These are phyloP conservation scores for Frankliniella fusca DNA, from an alignment of 2,888 invertebrate species.

Conservation along the genomic window DNA sequence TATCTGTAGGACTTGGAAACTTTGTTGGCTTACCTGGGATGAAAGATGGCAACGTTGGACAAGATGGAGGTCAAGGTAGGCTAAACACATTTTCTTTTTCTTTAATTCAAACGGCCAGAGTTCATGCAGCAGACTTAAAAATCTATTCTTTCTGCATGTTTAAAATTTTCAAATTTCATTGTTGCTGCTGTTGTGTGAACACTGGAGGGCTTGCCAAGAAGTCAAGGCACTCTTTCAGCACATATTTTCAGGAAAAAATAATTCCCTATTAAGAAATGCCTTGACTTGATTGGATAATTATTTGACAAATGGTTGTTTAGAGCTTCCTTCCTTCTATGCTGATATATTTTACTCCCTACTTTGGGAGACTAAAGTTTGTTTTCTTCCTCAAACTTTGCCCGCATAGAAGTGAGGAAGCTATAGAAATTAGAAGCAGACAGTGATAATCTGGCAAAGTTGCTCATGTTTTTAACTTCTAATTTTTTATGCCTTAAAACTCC, in stretches of 20 bases:
- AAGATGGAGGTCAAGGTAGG: slow-evolving; percentile 24
- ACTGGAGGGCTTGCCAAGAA: neutral
- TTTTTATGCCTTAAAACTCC: neutral
- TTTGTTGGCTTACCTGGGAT: slow-evolving; percentile 1
- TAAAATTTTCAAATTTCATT: neutral
- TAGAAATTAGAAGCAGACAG: neutral
- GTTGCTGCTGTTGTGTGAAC: neutral
- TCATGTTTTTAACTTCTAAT: neutral
- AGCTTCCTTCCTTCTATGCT: neutral
- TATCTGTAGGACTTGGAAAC: neutral
- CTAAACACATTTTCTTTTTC: neutral
- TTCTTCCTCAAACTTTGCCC: neutral
- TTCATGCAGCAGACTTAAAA: neutral
- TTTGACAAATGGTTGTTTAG: neutral
- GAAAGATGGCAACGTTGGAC: slow-evolving; percentile 18
- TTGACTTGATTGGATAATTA: neutral
- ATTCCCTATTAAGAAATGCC: neutral
- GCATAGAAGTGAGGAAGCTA: neutral
- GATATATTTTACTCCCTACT: neutral
- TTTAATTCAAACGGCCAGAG: neutral
- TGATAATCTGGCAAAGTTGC: slow-evolving; percentile 1
- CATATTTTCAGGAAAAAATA: neutral
- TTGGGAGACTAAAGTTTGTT: no score
- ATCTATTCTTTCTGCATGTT: neutral
- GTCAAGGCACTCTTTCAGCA: neutral